Evolutionary conservation across 2,797 vertebrate genomes (phyloP), one percentile per base, ranked within the genome.

Genomic region (Meda fulgida): DNA sequence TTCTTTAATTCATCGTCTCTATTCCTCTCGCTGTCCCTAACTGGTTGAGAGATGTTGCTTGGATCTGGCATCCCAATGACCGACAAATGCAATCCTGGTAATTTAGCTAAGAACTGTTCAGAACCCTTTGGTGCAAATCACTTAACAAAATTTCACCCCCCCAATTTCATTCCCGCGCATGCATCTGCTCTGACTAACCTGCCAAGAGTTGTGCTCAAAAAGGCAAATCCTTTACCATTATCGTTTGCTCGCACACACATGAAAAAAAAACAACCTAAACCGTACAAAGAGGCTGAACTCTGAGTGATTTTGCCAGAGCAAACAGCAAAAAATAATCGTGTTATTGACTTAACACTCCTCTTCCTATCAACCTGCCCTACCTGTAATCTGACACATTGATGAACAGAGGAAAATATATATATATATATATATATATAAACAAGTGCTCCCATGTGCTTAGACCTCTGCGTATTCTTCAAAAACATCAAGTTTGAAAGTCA

Each of bases 191-290:
- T 34, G 23, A 72, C 85, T 80, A 83, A 88, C 81, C 87, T 89
- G 91, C 86, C 88, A 91, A 91, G 78, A 87, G 80, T 65, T 60
- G 66, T 82, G 75, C 84, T 89, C 87, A 87, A 91, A 91, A 90
- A 89, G 90, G 86, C 89, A 89, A 92, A 92, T 90, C 87, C 88
- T 69, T 66, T 40, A 63, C 81, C 79, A 83, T 89, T 91, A 90
- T 92, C 88, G 80, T 78, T 86, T 46, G 29, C 78, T 60, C 82
- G 85, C 90, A 90, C 84, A 85, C 78, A 86, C 53, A 21, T 48
- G 40, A 51, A 86, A 46, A 55, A 65, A 34, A 77, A 5, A 70
- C 0, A 26, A 14, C 2, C 75, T 48, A 87, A 85, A 85, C 48
- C 82, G 40, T 66, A 82, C 71, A 89, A 88, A 75, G 73, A 72